Evolutionary conservation across 2,797 vertebrate genomes (phyloP).

Genomic region (Kryptopterus vitreolus): DNA sequence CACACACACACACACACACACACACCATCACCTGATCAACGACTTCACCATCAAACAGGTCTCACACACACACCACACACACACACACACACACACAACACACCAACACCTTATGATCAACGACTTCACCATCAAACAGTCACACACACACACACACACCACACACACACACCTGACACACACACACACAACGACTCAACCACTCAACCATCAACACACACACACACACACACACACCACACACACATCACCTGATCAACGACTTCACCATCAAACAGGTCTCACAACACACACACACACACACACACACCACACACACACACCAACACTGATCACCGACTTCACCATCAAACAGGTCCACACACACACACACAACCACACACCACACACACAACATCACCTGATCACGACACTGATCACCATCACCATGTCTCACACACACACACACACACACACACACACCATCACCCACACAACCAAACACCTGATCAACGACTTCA

Average conservation of each 20-base stretch:
- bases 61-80: not conserved
- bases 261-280: not conserved
- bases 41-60: constrained; percentile 82
- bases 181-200: too few relatives aligned
- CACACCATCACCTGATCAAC: constrained; percentile 98
- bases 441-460: too few relatives aligned
- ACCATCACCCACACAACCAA: too few relatives aligned
- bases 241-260: constrained; percentile 50
- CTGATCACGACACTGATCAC: too few relatives aligned
- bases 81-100: not conserved
- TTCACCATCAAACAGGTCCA: too few relatives aligned
- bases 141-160: not conserved
- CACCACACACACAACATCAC: constrained; percentile 65
- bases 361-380: too few relatives aligned
- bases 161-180: too few relatives aligned
- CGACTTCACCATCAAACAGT: too few relatives aligned
- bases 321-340: constrained; percentile 1
- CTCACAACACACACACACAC: not conserved
- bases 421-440: constrained; percentile 16
- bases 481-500: too few relatives aligned
- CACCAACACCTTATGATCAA: too few relatives aligned
- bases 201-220: too few relatives aligned
- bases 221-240: too few relatives aligned
- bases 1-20: constrained; percentile 82
- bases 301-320: constrained; percentile 7